Evolutionary conservation across 2,888 invertebrate genomes (phyloP), one percentile per base, ranked within the genome.

Genomic region (Notocelia uddmanniana): DNA sequence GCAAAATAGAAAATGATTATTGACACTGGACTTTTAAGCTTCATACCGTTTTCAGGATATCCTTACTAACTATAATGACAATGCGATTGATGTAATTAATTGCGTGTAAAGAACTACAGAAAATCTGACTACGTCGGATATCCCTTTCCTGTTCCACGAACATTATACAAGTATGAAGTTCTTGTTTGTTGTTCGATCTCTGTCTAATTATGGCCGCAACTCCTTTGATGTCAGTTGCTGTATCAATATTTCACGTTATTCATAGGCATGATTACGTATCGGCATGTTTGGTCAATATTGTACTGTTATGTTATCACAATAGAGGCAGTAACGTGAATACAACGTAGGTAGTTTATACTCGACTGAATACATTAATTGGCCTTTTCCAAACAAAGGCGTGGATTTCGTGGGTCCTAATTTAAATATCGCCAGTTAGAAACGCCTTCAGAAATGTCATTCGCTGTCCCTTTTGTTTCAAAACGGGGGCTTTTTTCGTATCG

Each of bases 401-500:
- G 62, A 72, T 60, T 68, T 67, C 52, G 41, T 60, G 55, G 54
- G 62, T 45, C 55, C 72, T 57, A 68, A 75, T 74, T 77, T 77
- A 74, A 78, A 79, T 77, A 79, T 74, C 75, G 75, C 60, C 63
- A 21, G 74, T 67, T 74, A 69, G 76, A 74, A 76, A 76, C 81
- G 76, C 79, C 68, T 72, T 83, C 83, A 86, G 80, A 89, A 90
- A 89, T 91, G 91, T 91, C 90, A 89, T 85, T 69, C 48, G 45
- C 52, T 67, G 72, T 87, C 84, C 85, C 88, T 87, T 88, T 90
- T 89, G 89, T 91, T 91, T 88, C 83, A 85, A 83, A 85, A 82
- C 82, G 85, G 69, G 86, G 85, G 85, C 84, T 82, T 89, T 89
- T 90, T 90, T 86, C 84, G 83, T 89, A 90, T 91, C 90, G 90